Conservation (phyloP, 2,797 vertebrate species). For the Galagoides demidoff region DNA sequence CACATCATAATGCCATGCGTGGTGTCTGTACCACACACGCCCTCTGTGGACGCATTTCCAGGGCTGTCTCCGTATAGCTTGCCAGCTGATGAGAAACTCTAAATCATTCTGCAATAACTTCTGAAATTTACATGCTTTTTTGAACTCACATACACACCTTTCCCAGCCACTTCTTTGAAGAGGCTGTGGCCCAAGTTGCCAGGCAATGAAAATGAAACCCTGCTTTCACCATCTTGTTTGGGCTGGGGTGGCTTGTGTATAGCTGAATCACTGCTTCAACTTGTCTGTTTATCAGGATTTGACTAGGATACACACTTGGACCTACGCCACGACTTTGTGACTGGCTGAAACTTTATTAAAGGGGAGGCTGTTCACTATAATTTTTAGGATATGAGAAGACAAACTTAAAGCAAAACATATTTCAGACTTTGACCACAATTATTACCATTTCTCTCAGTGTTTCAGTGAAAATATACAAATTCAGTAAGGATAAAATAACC, state of each 20-base stretch:
- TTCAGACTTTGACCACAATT: conserved; percentile 29
- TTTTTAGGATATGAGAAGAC: conserved; percentile 47
- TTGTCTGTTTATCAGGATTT: background rate
- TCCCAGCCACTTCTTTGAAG: conserved; percentile 44
- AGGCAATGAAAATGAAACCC: background rate
- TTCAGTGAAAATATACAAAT: conserved; percentile 16
- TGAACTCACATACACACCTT: conserved; percentile 52
- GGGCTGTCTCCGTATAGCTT: background rate
- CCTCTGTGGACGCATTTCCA: background rate
- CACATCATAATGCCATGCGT: fast-evolving
- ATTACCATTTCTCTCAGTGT: background rate
- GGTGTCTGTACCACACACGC: background rate
- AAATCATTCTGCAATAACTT: conserved; percentile 49
- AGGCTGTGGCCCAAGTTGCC: conserved; percentile 13
- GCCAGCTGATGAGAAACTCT: conserved; percentile 18
- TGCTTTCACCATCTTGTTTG: conserved; percentile 33
- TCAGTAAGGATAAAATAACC: conserved; percentile 14
- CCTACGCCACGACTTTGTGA: background rate
- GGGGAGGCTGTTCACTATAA: background rate
- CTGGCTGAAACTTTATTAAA: conserved; percentile 26
- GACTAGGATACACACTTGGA: background rate
- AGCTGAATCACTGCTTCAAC: background rate
- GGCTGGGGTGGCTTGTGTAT: background rate
- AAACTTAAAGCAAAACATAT: conserved; percentile 48
- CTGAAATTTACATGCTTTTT: conserved; percentile 55